Percentiles rank a stretch among this genome's conserved stretches.
phyloP scores from a whole-genome alignment of 2,113 vertebrate genomes.

The Dipodomys stephensi region DNA sequence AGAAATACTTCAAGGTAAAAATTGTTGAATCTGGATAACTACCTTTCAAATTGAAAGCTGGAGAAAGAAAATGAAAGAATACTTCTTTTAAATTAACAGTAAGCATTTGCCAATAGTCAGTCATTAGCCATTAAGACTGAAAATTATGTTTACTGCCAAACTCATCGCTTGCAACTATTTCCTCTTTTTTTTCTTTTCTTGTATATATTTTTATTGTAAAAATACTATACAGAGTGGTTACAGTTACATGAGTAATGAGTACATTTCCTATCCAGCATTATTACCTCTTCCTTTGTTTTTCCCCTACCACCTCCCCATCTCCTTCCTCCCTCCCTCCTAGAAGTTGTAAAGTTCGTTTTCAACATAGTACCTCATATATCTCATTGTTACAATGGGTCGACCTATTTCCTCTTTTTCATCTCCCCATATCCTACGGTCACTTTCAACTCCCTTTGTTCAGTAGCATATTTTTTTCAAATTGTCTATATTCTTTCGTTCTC shows the following conservation, averaged over 20 bases:
- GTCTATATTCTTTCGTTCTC: background rate
- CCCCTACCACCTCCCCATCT: too few species aligned
- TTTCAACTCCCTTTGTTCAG: background rate
- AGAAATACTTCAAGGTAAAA: background rate
- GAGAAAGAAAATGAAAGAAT: background rate
- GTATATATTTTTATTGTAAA: too few species aligned
- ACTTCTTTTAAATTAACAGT: background rate
- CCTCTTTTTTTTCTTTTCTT: background rate
- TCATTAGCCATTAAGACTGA: background rate
- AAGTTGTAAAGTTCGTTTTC: too few species aligned
- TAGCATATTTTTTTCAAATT: slow-evolving; percentile 13
- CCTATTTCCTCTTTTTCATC: background rate
- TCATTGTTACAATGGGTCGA: too few species aligned
- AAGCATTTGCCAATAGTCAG: slow-evolving; percentile 19
- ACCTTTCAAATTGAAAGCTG: background rate
- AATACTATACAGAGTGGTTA: too few species aligned
- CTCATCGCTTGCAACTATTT: background rate
- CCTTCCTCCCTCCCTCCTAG: too few species aligned
- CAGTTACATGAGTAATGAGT: too few species aligned
- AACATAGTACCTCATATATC: too few species aligned
- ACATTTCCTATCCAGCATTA: too few species aligned
- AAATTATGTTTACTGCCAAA: background rate
- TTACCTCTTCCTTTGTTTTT: too few species aligned
- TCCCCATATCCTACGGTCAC: background rate
- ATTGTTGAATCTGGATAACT: background rate